Evolutionary conservation across 2,797 vertebrate genomes (phyloP).

Genomic region (Euthynnus affinis): DNA sequence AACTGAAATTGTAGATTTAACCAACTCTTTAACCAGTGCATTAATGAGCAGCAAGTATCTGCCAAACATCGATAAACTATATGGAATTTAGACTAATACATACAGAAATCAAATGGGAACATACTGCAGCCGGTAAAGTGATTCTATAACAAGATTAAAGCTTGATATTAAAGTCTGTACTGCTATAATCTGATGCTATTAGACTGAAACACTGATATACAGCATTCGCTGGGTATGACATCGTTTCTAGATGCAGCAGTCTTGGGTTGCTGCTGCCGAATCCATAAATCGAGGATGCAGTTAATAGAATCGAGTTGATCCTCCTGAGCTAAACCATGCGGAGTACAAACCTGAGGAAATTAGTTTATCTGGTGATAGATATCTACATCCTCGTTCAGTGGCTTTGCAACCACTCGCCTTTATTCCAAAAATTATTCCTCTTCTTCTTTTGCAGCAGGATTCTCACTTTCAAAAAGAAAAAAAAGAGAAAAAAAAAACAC

Average conservation of each 20-base stretch:
- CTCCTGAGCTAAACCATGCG: constrained; percentile 24
- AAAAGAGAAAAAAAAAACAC: constrained; percentile 29
- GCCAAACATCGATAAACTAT: constrained; percentile 73
- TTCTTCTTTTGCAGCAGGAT: constrained; percentile 49
- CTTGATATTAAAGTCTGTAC: constrained; percentile 46
- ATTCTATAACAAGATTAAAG: constrained; percentile 49
- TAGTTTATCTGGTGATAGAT: constrained; percentile 21
- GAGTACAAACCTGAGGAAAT: constrained; percentile 30
- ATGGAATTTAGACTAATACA: constrained; percentile 66
- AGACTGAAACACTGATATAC: constrained; percentile 23
- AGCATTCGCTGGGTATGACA: constrained; percentile 34
- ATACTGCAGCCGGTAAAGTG: constrained; percentile 20
- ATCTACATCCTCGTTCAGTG: constrained; percentile 47
- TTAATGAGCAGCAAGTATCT: constrained; percentile 73
- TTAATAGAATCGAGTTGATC: constrained; percentile 41
- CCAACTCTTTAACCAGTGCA: constrained; percentile 73
- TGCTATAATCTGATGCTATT: constrained; percentile 33
- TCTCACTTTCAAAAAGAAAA: constrained; percentile 16
- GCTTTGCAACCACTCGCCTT: constrained; percentile 66
- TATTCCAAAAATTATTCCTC: constrained; percentile 41
- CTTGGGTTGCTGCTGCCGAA: constrained; percentile 17
- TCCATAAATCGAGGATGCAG: constrained; percentile 49
- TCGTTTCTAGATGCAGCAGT: constrained; percentile 52
- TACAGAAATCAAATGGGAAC: constrained; percentile 58
- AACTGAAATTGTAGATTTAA: constrained; percentile 70